Percentiles rank a stretch among this genome's conserved stretches.
These are phyloP conservation scores for Tiliqua scincoides DNA, from an alignment of 2,113 vertebrate genomes.

Conservation along the genomic window DNA sequence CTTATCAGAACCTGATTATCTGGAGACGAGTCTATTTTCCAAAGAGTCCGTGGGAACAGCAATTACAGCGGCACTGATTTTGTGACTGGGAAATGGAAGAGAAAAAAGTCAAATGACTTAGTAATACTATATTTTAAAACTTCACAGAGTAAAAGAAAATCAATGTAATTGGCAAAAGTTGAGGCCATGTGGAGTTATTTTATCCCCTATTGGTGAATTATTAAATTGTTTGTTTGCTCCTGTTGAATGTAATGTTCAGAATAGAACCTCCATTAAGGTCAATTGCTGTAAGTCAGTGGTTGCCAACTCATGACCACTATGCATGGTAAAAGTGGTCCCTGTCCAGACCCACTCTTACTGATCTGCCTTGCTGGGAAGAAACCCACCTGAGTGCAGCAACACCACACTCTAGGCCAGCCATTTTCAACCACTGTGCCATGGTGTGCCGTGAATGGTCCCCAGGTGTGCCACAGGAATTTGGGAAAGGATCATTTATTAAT, in stretches of 20 bases:
- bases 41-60: neutral
- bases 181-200: conserved; percentile 18
- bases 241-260: conserved; percentile 38
- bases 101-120: conserved; percentile 37
- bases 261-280: neutral
- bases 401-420: too few relatives aligned
- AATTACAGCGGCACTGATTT: conserved; percentile 10
- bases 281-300: neutral
- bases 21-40: conserved; percentile 19
- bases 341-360: too few relatives aligned
- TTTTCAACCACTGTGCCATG: too few relatives aligned
- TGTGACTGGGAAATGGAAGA: conserved; percentile 8
- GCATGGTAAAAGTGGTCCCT: too few relatives aligned
- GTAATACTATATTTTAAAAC: conserved; percentile 27
- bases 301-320: too few relatives aligned
- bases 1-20: conserved; percentile 49
- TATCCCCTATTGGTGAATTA: conserved; percentile 12
- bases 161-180: conserved; percentile 50
- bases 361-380: too few relatives aligned
- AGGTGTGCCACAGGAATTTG: too few relatives aligned
- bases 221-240: conserved; percentile 33
- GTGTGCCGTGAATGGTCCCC: too few relatives aligned
- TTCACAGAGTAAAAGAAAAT: conserved; percentile 40
- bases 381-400: too few relatives aligned
- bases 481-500: too few relatives aligned